Evolutionary conservation across 2,888 invertebrate species (phyloP).

Genomic region (Stenichneumon culpator): DNA sequence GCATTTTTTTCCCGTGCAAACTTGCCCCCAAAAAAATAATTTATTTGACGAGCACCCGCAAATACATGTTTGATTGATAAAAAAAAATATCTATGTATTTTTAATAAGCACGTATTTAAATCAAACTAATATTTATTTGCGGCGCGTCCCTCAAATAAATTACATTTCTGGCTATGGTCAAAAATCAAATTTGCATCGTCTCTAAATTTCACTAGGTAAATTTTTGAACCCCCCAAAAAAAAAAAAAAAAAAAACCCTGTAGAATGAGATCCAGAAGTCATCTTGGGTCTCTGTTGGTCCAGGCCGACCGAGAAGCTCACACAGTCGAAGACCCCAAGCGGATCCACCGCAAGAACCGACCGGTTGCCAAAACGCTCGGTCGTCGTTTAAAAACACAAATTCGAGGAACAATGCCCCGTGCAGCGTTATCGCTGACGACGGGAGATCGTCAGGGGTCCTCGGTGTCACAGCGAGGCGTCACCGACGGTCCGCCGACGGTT

Average conservation of each 20-base stretch:
- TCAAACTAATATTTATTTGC: too few relatives aligned
- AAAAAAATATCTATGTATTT: too few relatives aligned
- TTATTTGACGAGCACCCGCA: too few relatives aligned
- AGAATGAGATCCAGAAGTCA: neutral
- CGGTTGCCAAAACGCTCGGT: constrained; percentile 77
- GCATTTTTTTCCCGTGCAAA: too few relatives aligned
- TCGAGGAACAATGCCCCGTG: constrained; percentile 79
- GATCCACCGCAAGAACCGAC: constrained; percentile 76
- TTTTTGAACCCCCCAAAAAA: neutral
- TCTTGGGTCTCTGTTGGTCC: constrained; percentile 3
- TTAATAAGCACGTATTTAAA: too few relatives aligned
- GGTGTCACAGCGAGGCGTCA: constrained; percentile 62
- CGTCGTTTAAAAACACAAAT: constrained; percentile 81
- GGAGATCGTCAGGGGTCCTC: constrained; percentile 71
- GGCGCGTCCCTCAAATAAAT: too few relatives aligned
- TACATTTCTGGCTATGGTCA: too few relatives aligned
- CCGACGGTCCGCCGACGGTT: neutral
- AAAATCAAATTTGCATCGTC: too few relatives aligned
- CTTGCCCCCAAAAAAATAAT: too few relatives aligned
- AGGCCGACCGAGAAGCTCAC: neutral
- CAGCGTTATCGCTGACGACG: constrained; percentile 80
- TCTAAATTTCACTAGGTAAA: neutral
- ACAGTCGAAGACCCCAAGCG: constrained; percentile 2
- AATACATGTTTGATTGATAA: too few relatives aligned
- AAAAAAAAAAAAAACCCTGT: neutral